Base-by-base conservation (phyloP, 2,888 invertebrate genomes). In the Neoitamus cyanurus region DNA sequence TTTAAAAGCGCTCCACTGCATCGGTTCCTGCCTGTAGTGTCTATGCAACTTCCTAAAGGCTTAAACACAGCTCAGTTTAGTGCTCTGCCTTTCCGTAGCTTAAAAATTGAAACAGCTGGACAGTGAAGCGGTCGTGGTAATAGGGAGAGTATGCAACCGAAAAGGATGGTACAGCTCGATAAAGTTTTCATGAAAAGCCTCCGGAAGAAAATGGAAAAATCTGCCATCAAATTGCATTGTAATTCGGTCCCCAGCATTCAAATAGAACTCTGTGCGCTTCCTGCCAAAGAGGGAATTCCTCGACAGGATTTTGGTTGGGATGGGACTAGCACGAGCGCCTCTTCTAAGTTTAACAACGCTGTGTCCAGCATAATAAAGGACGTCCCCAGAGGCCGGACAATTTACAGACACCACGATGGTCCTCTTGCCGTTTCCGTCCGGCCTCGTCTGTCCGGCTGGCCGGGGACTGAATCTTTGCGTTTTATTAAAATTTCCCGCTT, bases 401-500 rank as follows among this genome's bases (percentile, higher is more conserved):
- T 58, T 58, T 58, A 58, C 58, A 58, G 58, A 58, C 58, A 58
- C 25, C 25, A 58, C 20, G 58, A 58, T 2, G 58, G 58, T 3
- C 7, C 34, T 34, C 34, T 34, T 34, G 20, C 58, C 3, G 25
- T 58, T 58, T 58, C 58, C 9, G 31, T 70, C 13, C 30, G 69
- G 69, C n/a, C 70, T 9, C 13, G 11, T 70, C 11, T 31, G n/a
- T n/a, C n/a, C n/a, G 28, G 25, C 70, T 11, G 70, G 31, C 30
- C 70, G 70, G 58, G 58, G 25, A 30, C 30, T 70, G 70, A 70
- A 70, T 34, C 34, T 70, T 70, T 34, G 30, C 70, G n/a, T 70
- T 70, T 70, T 70, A 70, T 70, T 70, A 70, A 70, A 70, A 70
- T 70, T 70, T 70, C 70, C 70, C 34, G 70, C 70, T 70, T 69